Evolutionary conservation across 2,113 vertebrate genomes (phyloP).

Genomic region (Thunnus maccoyii): DNA sequence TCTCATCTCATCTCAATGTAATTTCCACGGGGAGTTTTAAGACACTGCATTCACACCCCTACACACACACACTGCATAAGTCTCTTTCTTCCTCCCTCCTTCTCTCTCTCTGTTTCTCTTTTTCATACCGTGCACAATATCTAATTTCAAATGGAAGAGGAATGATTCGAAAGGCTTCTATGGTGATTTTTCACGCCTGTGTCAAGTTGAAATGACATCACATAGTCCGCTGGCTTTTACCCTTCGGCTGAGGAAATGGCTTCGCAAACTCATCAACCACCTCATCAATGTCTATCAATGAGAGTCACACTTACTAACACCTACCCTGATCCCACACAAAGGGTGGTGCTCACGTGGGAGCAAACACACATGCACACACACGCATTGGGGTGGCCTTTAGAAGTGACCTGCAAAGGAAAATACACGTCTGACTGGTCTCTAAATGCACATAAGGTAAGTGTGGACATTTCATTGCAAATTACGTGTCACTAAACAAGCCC

Average conservation of each 20-base stretch:
- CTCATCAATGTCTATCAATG: conserved; percentile 63
- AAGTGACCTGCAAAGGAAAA: conserved; percentile 22
- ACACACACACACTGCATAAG: conserved; percentile 21
- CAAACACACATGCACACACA: conserved; percentile 1
- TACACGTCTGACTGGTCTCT: neutral
- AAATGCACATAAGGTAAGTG: conserved; percentile 29
- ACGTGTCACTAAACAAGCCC: conserved; percentile 60
- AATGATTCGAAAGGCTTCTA: conserved; percentile 66
- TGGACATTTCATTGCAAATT: conserved; percentile 43
- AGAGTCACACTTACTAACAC: conserved; percentile 52
- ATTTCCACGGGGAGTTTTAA: conserved; percentile 60
- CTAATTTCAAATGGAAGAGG: conserved; percentile 69
- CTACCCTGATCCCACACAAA: conserved; percentile 33
- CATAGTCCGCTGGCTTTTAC: conserved; percentile 34
- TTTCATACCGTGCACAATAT: conserved; percentile 59
- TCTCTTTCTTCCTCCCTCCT: neutral
- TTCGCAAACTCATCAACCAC: conserved; percentile 61
- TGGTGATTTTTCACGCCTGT: conserved; percentile 67
- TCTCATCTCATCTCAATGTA: conserved; percentile 47
- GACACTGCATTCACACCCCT: conserved; percentile 26
- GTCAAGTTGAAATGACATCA: conserved; percentile 68
- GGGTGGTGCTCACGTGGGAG: neutral
- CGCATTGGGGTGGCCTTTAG: neutral
- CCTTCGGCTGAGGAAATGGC: conserved; percentile 43
- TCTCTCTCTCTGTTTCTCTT: conserved; percentile 2